Evolutionary conservation across 2,888 invertebrate genomes (phyloP), one percentile per base, ranked within the genome.

Genomic region (Agrotis puta): DNA sequence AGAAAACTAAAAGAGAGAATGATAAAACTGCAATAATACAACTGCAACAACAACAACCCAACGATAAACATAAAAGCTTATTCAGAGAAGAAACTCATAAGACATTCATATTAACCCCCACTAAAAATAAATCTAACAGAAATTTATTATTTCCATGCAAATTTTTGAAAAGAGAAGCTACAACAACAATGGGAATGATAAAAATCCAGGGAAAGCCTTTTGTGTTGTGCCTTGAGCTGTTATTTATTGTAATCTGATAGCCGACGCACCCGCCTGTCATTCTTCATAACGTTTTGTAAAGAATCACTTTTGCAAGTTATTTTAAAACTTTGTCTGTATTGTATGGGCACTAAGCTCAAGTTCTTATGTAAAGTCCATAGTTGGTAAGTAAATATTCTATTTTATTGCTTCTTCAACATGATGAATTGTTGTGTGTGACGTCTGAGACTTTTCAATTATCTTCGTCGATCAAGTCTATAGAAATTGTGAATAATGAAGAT

Each of bases 171-270:
- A 54, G 66, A 69, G 39, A 66, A 57, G 57, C 53, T 24, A 61
- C 50, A 59, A 64, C 64, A 64, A 77, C 70, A 54, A 74, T 70
- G 53, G 53, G 39, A 64, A 77, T 59, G 77, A 79, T 74, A 84
- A 75, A 75, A 83, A 71, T 72, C 51, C 64, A 59, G 71, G 68
- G 66, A 81, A 83, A 74, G 33, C 67, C 62, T 81, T 39, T 79
- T 65, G 59, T 74, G 70, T 67, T 74, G 73, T 61, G 67, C 68
- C 70, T 77, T 77, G 77, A 74, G 54, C 56, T 58, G 65, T 82
- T 79, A 77, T 85, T 84, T 84, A 81, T 77, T 74, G 63, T 73
- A 81, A 83, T 85, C 83, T 45, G 84, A 85, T 83, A 83, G 68
- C 27, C 47, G 69, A 68, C 39, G 62, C 74, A 74, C 54, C 20